Conservation (phyloP, 1,140 invertebrate genomes). For the Rhynchophorus ferrugineus region DNA sequence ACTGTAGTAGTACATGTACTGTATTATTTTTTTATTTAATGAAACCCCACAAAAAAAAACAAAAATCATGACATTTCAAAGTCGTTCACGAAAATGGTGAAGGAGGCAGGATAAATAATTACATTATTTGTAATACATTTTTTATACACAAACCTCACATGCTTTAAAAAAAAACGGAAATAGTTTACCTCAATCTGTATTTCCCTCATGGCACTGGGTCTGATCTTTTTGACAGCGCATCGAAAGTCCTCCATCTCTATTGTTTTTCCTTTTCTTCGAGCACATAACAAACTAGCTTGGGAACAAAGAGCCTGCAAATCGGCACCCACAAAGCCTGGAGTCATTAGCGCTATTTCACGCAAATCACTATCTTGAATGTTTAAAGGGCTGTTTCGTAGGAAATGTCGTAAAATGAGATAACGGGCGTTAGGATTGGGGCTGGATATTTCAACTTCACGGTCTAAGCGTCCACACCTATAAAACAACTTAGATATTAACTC, state of each 20-base stretch:
- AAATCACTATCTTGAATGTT: constrained; percentile 51
- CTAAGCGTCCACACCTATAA: constrained; percentile 64
- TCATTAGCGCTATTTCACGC: constrained; percentile 54
- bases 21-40: too few relatives aligned
- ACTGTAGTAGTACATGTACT: too few relatives aligned
- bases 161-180: neutral
- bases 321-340: constrained; percentile 84
- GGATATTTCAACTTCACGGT: constrained; percentile 78
- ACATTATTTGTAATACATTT: too few relatives aligned
- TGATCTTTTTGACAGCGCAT: constrained; percentile 59
- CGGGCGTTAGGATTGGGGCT: constrained; percentile 65
- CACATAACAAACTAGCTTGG: constrained; percentile 56
- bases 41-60: too few relatives aligned
- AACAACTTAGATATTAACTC: neutral
- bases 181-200: constrained; percentile 60
- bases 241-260: constrained; percentile 48
- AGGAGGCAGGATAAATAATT: too few relatives aligned
- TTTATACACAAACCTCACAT: too few relatives aligned
- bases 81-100: too few relatives aligned
- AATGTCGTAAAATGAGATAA: constrained; percentile 56
- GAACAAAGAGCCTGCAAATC: constrained; percentile 72
- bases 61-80: too few relatives aligned
- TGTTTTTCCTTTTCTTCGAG: constrained; percentile 36
- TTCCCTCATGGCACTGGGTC: constrained; percentile 87
- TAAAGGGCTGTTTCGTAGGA: constrained; percentile 51